Evolutionary conservation across 1,140 invertebrate species (phyloP), one percentile per base, ranked within the genome.

Genomic region (Calephelis virginiensis): DNA sequence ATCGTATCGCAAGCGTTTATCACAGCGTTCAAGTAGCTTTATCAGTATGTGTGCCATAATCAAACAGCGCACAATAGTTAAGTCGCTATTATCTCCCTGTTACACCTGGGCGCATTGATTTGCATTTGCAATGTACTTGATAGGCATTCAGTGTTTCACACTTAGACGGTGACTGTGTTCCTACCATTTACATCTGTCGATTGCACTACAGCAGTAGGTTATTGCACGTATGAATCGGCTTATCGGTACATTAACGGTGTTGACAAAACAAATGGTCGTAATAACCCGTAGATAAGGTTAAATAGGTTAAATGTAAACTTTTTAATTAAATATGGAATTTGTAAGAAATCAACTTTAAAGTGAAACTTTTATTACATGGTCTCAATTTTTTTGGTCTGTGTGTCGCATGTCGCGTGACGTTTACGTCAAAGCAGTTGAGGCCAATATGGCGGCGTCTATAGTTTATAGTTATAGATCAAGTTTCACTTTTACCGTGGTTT

Each of bases 81-180:
- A 80, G 72, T 70, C 63, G 46, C 74, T 50, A 80, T 83, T 82
- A 82, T 86, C 83, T 82, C 49, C 66, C 47, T 69, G 73, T 76
- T 78, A 82, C 82, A 86, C 84, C 83, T 86, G 83, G 77, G 61
- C 77, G 80, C 74, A 74, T 81, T 78, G 77, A 85, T 83, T 84
- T 82, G 81, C 77, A 79, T 82, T 85, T 63, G 71, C 72, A 78
- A 68, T 78, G 77, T 76, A 79, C 69, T 77, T 80, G 80, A 86
- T 85, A 85, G 76, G 68, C 78, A 74, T 73, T 72, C 77, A 82
- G 68, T 66, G 80, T 77, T 79, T 77, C 74, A 74, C 70, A 72
- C 70, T 76, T 72, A 75, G 63, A 71, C 56, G 62, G 59, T 74
- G 71, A 78, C 71, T 74, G 68, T 78, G 60, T 70, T 64, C 69